phyloP scores from a whole-genome alignment of 2,113 vertebrate species.

The Odontophorus gujanensis region DNA sequence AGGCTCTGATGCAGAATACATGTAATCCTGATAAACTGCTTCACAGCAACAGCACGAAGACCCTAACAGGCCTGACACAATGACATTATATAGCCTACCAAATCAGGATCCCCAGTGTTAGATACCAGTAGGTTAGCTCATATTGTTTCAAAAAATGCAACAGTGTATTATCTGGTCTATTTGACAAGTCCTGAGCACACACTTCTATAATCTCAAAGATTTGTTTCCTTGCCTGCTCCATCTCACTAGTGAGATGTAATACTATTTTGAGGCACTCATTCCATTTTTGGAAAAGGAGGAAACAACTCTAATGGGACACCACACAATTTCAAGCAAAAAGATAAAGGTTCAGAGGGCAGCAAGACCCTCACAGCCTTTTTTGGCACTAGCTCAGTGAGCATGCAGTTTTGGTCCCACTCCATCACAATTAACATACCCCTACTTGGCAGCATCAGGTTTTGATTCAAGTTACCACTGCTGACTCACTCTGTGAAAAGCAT shows the following conservation, averaged over 20 bases:
- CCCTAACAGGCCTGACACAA: not conserved
- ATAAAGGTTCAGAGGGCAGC: not conserved
- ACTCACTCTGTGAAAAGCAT: not conserved
- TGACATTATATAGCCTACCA: not conserved
- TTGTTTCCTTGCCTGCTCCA: not conserved
- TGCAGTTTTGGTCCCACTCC: not conserved
- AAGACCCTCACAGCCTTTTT: not conserved
- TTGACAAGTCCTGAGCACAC: not conserved
- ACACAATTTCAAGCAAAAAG: not conserved
- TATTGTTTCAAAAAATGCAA: not conserved
- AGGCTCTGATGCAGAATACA: not conserved
- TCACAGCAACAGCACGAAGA: not conserved
- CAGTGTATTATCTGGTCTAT: not conserved
- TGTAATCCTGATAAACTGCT: accelerated
- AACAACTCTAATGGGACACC: not conserved
- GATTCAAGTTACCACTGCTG: not conserved
- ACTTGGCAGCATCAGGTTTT: not conserved
- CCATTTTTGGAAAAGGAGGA: not conserved
- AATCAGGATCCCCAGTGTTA: not conserved
- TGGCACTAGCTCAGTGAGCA: not conserved
- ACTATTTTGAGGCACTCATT: too few species aligned
- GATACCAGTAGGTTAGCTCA: not conserved
- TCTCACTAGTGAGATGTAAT: not conserved
- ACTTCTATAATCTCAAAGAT: not conserved
- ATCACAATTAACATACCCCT: not conserved